Base-by-base conservation (phyloP, 2,888 invertebrate species). In the Ornithoptera priamus region DNA sequence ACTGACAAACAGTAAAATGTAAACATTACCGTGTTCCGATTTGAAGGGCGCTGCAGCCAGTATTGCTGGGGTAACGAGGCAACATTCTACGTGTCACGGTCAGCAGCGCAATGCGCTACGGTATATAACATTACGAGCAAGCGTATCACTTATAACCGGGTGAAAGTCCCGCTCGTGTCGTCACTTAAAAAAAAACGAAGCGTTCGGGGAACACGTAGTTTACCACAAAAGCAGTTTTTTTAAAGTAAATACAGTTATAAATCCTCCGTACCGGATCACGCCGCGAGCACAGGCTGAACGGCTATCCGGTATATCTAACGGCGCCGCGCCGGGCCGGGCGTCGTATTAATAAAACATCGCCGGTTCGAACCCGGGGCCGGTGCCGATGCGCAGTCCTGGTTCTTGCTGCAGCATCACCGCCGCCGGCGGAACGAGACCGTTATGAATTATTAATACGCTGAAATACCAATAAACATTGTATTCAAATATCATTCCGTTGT, bases 401-500 rank as follows among this genome's bases (percentile, higher is more conserved):
- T 77, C 73, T 76, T 75, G 75, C 76, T 59, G n/a, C 59, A 50
- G 50, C 24, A 46, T 24, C 62, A 39, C 22, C 17, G 53, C 53
- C 36, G 39, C 74, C 71, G 70, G 71, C 70, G 71, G 72, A 73
- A 72, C 72, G 68, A 69, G 74, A 71, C 71, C 71, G 63, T 62
- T 72, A 79, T 80, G 79, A 76, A 80, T 81, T 79, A 81, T 80
- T 76, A 77, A 81, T 78, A 73, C 72, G 12, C 69, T 71, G 69
- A 77, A 73, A 76, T 75, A 74, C 75, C 77, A 78, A 76, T 76
- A 80, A 75, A 77, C 80, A 80, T 80, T 80, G 80, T 80, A 80
- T 80, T 80, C 80, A 79, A 80, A 80, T 80, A 71, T 68, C 65
- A 68, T 10, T 24, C 46, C 59, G 65, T 65, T 56, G 56, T 69